A percentile compares a stretch with the other conserved stretches of the same genome.
Evolutionary conservation across 2,888 invertebrate genomes (phyloP).

Genomic region (Rhingia rostrata): DNA sequence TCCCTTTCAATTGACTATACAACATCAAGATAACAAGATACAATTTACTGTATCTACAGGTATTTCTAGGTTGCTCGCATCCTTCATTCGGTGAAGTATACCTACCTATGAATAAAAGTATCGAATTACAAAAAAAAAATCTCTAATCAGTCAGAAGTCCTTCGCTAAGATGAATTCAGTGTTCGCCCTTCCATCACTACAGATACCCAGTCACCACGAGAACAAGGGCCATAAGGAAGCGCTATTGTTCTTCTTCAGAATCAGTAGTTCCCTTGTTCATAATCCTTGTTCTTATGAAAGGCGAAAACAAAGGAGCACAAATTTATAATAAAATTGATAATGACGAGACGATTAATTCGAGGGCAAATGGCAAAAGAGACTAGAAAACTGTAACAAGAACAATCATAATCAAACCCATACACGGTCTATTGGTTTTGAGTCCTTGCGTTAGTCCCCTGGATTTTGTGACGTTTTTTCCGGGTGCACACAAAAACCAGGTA

Average conservation of each 20-base stretch:
- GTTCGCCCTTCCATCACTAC: slow-evolving; percentile 48
- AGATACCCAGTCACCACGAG: not conserved
- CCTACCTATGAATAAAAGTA: slow-evolving; percentile 50
- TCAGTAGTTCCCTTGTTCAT: slow-evolving; percentile 36
- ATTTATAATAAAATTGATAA: slow-evolving; percentile 66
- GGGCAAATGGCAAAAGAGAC: not conserved
- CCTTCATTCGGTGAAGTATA: slow-evolving; percentile 7
- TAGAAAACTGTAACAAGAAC: slow-evolving; percentile 21
- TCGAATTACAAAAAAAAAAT: slow-evolving; percentile 54
- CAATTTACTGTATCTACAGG: not conserved
- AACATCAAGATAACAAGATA: not conserved
- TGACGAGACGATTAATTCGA: slow-evolving; percentile 68
- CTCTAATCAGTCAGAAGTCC: slow-evolving; percentile 68
- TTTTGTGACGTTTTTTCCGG: slow-evolving; percentile 33
- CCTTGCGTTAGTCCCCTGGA: slow-evolving; percentile 27
- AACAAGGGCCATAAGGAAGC: slow-evolving; percentile 17
- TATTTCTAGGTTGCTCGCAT: slow-evolving; percentile 26
- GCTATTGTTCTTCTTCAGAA: slow-evolving; percentile 40
- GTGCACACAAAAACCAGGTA: slow-evolving; percentile 34
- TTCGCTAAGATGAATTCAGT: slow-evolving; percentile 50
- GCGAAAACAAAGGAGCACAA: slow-evolving; percentile 40
- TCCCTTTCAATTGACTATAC: not conserved
- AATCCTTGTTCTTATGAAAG: slow-evolving; percentile 15
- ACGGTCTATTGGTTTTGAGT: slow-evolving; percentile 67
- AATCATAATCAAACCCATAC: slow-evolving; percentile 26